Percentiles rank a stretch among this genome's conserved stretches.
Evolutionary conservation across 2,797 vertebrate species (phyloP).

Genomic region (Cephalopachus bancanus): DNA sequence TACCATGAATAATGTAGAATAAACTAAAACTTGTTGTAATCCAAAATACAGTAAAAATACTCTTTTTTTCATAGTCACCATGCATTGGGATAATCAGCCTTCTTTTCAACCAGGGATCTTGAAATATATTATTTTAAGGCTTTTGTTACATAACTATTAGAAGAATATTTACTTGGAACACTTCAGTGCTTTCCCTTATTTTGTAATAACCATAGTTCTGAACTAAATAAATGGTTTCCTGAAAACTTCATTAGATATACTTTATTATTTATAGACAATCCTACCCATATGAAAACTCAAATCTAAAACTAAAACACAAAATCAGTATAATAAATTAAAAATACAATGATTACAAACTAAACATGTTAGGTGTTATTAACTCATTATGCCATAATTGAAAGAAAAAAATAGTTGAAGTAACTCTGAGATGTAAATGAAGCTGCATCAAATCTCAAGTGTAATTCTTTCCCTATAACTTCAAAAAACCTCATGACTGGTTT

Average conservation of each 20-base stretch:
- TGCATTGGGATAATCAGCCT: constrained; percentile 18
- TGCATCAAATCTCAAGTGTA: background rate
- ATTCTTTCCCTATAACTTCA: background rate
- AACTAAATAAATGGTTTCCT: background rate
- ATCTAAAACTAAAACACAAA: constrained; percentile 36
- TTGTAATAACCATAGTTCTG: constrained; percentile 29
- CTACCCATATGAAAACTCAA: constrained; percentile 51
- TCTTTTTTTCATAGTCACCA: constrained; percentile 30
- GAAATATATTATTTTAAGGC: constrained; percentile 51
- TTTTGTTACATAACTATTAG: constrained; percentile 11
- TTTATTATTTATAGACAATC: constrained; percentile 47
- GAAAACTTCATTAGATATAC: background rate
- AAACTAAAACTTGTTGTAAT: constrained; percentile 38
- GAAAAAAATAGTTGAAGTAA: background rate
- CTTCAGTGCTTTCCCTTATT: background rate
- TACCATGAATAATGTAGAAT: background rate
- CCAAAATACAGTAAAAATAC: constrained; percentile 19
- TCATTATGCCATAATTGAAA: background rate
- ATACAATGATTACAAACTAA: constrained; percentile 11
- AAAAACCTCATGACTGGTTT: background rate
- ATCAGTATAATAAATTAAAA: constrained; percentile 36
- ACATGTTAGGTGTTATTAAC: constrained; percentile 16
- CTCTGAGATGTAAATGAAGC: background rate
- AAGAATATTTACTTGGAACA: background rate
- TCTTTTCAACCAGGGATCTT: constrained; percentile 28